A percentile compares a stretch with the other conserved stretches of the same genome.
These are phyloP conservation scores for Kryptolebias marmoratus DNA, from an alignment of 2,113 vertebrate species.

Conservation along the genomic window DNA sequence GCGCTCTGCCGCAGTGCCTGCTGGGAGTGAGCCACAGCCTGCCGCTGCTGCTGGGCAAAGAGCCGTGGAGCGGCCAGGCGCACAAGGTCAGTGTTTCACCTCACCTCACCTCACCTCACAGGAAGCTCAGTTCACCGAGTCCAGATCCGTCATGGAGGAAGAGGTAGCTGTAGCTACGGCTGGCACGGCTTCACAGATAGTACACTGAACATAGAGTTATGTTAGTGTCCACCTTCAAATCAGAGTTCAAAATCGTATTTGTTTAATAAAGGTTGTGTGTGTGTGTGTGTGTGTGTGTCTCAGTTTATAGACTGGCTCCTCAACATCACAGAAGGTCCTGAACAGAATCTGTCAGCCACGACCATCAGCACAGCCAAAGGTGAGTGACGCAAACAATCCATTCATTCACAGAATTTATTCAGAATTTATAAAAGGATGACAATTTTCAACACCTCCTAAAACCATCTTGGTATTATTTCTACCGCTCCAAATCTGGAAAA, in stretches of 20 bases:
- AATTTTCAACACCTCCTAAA: no score
- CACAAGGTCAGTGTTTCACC: slow-evolving; percentile 82
- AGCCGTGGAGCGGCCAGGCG: slow-evolving; percentile 90
- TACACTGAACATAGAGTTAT: neutral
- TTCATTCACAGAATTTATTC: neutral
- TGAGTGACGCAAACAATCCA: slow-evolving; percentile 54
- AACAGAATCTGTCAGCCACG: slow-evolving; percentile 78
- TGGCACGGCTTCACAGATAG: no score
- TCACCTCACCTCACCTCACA: fast-evolving
- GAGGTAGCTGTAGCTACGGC: no score
- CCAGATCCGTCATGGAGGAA: no score
- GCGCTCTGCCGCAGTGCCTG: slow-evolving; percentile 77
- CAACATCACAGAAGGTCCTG: slow-evolving; percentile 84
- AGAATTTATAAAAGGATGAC: neutral
- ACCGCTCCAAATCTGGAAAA: no score
- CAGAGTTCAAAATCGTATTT: no score
- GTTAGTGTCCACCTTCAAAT: neutral
- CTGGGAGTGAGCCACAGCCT: slow-evolving; percentile 85
- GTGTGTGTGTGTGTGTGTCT: slow-evolving; percentile 31
- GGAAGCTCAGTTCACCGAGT: neutral
- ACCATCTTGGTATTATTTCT: no score
- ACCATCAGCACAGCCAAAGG: slow-evolving; percentile 85
- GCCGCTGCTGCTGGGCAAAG: slow-evolving; percentile 85
- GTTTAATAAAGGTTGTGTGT: neutral
- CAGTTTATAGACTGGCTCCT: slow-evolving; percentile 96